Evolutionary conservation across 2,113 vertebrate genomes (phyloP).

Genomic region (Cygnus atratus): DNA sequence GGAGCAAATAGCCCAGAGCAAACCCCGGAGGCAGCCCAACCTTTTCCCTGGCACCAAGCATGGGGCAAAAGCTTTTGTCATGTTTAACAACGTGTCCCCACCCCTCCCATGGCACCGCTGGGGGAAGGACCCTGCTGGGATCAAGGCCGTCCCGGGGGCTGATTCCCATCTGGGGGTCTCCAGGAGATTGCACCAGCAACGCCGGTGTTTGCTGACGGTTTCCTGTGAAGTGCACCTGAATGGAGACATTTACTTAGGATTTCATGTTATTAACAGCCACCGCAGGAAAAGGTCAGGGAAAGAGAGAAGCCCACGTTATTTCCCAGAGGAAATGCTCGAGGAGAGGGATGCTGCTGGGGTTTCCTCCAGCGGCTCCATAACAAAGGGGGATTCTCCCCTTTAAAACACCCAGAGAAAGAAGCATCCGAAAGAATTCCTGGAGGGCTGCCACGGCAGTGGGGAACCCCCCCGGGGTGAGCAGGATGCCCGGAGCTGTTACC

Average conservation of each 20-base stretch:
- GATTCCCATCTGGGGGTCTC: neutral
- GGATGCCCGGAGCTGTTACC: neutral
- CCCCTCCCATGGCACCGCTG: accelerated
- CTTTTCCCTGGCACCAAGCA: accelerated
- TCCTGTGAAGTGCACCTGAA: neutral
- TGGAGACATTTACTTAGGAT: constrained; percentile 33
- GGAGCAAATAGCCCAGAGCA: neutral
- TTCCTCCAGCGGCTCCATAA: neutral
- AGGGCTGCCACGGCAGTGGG: neutral
- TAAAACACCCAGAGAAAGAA: neutral
- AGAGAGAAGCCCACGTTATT: neutral
- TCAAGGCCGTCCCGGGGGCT: neutral
- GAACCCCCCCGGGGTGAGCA: neutral
- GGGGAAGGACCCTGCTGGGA: neutral
- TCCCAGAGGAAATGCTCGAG: neutral
- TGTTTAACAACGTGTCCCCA: neutral
- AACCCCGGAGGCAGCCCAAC: accelerated
- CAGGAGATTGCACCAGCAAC: neutral
- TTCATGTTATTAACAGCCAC: neutral
- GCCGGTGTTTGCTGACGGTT: neutral
- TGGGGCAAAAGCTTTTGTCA: neutral
- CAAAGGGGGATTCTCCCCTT: neutral
- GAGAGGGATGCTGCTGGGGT: neutral
- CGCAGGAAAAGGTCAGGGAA: constrained; percentile 15
- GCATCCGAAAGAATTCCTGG: neutral